A percentile compares a stretch with the other conserved stretches of the same genome.
Evolutionary conservation across 2,797 vertebrate genomes (phyloP).

Genomic region (Sciaenops ocellatus): DNA sequence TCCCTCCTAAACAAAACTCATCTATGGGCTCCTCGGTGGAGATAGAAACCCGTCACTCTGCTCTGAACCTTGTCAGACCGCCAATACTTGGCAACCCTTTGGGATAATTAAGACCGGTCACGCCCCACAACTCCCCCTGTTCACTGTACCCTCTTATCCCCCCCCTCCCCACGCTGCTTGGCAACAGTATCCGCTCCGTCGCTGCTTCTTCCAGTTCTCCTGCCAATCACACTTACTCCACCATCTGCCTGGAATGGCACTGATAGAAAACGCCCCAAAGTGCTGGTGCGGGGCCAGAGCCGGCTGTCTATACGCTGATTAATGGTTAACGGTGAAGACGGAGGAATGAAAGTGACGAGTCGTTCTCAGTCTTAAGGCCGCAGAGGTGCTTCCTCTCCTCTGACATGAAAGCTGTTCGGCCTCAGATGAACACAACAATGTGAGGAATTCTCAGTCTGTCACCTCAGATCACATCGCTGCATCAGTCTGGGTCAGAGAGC

Average conservation of each 20-base stretch:
- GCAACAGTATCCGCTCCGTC: conserved; percentile 67
- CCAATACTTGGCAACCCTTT: conserved; percentile 73
- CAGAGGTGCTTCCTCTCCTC: conserved; percentile 20
- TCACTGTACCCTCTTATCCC: conserved; percentile 41
- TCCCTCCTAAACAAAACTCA: neutral
- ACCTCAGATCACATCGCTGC: conserved; percentile 33
- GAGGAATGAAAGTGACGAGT: conserved; percentile 7
- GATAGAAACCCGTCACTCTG: conserved; percentile 26
- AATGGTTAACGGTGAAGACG: conserved; percentile 47
- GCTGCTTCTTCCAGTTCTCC: conserved; percentile 57
- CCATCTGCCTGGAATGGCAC: conserved; percentile 76
- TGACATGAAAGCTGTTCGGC: conserved; percentile 26
- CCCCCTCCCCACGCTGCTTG: conserved; percentile 46
- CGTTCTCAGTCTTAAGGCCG: conserved; percentile 19
- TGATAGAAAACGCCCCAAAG: conserved; percentile 78
- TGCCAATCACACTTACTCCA: conserved; percentile 74
- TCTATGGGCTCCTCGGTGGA: conserved; percentile 13
- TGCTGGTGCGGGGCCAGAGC: conserved; percentile 63
- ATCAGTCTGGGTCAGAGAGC: conserved; percentile 27
- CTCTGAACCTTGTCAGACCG: conserved; percentile 44
- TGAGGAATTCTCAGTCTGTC: conserved; percentile 60
- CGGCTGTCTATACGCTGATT: conserved; percentile 45
- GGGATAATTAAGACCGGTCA: conserved; percentile 75
- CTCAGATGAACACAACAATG: conserved; percentile 49
- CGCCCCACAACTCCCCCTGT: conserved; percentile 44